phyloP scores from a whole-genome alignment of 2,113 vertebrate genomes.

The Lipotes vexillifer region DNA sequence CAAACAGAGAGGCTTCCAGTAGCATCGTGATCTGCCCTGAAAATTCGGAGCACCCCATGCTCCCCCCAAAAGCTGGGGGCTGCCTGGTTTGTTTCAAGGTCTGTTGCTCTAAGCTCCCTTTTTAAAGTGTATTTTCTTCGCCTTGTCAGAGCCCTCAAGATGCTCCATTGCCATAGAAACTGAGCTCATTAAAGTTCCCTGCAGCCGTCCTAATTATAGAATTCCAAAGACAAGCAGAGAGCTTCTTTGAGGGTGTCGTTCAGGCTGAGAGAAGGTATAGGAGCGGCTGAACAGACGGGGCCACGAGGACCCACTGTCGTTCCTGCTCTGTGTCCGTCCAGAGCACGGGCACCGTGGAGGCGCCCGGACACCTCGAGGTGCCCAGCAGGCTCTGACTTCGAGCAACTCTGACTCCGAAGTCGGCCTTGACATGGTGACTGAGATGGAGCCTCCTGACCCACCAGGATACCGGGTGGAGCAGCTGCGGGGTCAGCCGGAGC shows the following conservation, averaged over 20 bases:
- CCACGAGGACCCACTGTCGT: not conserved
- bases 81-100: not conserved
- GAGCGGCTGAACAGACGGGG: not conserved
- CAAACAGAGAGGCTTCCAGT: not conserved
- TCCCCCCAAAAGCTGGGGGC: accelerated
- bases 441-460: accelerated
- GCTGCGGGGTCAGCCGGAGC: not conserved
- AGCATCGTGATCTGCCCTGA: not conserved
- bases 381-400: accelerated
- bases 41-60: accelerated
- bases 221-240: not conserved
- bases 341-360: accelerated
- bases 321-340: accelerated
- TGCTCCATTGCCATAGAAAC: conserved; percentile 71
- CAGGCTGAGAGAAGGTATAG: not conserved
- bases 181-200: conserved; percentile 44
- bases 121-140: conserved; percentile 22
- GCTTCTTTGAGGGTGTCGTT: not conserved
- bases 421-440: accelerated
- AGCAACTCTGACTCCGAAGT: not conserved
- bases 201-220: conserved; percentile 70
- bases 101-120: conserved; percentile 10
- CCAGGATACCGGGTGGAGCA: not conserved
- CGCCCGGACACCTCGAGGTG: no score
- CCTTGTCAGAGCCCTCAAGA: conserved; percentile 32